phyloP scores from a whole-genome alignment of 92 coral and sea anemone species.

The Parazoanthus swiftii region DNA sequence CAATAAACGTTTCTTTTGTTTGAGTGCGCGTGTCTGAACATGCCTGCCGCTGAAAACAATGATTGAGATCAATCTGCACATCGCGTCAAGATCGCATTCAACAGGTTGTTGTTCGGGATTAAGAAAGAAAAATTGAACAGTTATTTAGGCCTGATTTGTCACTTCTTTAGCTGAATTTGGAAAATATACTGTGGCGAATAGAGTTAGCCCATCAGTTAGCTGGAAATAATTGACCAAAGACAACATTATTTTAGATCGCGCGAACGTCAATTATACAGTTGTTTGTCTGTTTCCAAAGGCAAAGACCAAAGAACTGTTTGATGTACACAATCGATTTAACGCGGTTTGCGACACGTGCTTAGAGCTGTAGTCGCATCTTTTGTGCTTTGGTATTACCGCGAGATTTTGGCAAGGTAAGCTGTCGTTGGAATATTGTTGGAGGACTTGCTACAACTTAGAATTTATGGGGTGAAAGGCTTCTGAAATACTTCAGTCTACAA shows the following conservation, averaged over 20 bases:
- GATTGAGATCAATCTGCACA: background rate
- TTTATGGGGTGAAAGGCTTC: background rate
- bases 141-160: background rate
- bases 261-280: background rate
- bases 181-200: background rate
- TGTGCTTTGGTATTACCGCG: background rate
- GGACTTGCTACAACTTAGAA: background rate
- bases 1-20: conserved; percentile 36
- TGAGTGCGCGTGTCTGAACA: conserved; percentile 45
- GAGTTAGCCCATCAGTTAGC: background rate
- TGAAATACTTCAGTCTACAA: background rate
- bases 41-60: conserved; percentile 38
- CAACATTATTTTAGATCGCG: background rate
- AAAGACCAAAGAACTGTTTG: background rate
- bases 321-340: conserved; percentile 13
- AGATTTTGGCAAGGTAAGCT: conserved; percentile 1
- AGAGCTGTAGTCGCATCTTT: background rate
- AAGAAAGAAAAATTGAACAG: background rate
- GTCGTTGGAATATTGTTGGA: background rate
- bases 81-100: conserved; percentile 17
- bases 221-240: background rate
- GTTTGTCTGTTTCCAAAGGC: background rate
- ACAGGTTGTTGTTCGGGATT: background rate
- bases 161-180: background rate
- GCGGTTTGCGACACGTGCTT: conserved; percentile 21